phyloP scores from a whole-genome alignment of 2,797 vertebrate species.

The Telmatherina bonti region DNA sequence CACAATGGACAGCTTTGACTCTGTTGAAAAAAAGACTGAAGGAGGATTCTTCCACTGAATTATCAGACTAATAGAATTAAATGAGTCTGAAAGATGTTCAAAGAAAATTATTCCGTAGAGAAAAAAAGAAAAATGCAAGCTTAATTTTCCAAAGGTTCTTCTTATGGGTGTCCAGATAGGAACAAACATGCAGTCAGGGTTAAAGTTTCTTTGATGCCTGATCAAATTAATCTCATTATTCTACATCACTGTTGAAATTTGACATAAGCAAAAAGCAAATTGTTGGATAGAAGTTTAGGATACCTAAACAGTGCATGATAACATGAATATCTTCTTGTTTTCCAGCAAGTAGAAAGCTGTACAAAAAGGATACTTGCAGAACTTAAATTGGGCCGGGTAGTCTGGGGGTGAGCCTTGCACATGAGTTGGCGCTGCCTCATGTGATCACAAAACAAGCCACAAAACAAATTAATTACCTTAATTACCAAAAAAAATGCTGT shows the following conservation, averaged over 20 bases:
- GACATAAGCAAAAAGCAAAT: background rate
- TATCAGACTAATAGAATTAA: slow-evolving; percentile 15
- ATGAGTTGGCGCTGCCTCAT: background rate
- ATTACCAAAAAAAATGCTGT: no score
- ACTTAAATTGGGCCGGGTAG: background rate
- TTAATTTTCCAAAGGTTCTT: slow-evolving; percentile 6
- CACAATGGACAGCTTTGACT: slow-evolving; percentile 3
- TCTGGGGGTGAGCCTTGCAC: background rate
- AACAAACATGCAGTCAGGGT: background rate
- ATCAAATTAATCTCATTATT: background rate
- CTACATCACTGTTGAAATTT: background rate
- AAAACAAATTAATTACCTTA: no score
- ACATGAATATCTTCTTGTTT: background rate
- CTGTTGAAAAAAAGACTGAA: slow-evolving; percentile 5
- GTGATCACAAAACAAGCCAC: no score
- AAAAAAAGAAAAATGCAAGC: background rate
- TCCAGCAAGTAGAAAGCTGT: background rate
- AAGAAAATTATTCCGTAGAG: background rate
- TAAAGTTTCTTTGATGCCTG: background rate
- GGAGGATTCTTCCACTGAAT: slow-evolving; percentile 18
- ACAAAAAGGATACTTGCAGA: background rate
- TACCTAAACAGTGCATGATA: background rate
- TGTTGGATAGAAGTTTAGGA: background rate
- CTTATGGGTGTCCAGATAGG: background rate
- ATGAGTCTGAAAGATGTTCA: slow-evolving; percentile 6